These are phyloP conservation scores for Platypus cylindrus DNA, from an alignment of 2,888 invertebrate genomes.

Conservation along the genomic window DNA sequence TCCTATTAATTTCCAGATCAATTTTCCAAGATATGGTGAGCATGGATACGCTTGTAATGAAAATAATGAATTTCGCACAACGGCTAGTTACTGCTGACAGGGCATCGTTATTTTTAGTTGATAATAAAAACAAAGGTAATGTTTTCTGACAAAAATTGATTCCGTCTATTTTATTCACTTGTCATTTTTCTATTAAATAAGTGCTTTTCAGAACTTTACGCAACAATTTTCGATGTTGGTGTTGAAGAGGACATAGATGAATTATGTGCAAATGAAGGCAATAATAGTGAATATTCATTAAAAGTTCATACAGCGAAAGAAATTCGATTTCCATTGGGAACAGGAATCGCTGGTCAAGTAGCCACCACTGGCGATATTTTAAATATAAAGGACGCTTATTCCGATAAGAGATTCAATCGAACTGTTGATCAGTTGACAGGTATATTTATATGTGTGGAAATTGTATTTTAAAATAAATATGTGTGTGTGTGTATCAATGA, in stretches of 20 bases:
- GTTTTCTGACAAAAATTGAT: not conserved
- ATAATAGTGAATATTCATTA: constrained; percentile 18
- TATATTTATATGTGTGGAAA: constrained; percentile 5
- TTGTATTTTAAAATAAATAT: not conserved
- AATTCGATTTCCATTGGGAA: constrained; percentile 58
- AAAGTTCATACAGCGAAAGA: constrained; percentile 37
- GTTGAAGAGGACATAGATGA: constrained; percentile 25
- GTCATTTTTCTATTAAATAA: too few relatives aligned
- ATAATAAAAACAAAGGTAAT: constrained; percentile 44
- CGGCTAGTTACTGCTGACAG: constrained; percentile 70
- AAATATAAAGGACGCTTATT: constrained; percentile 73
- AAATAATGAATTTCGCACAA: constrained; percentile 75
- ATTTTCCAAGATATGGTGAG: constrained; percentile 83
- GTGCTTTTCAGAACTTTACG: constrained; percentile 54
- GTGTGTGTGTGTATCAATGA: not conserved
- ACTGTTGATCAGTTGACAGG: constrained; percentile 51
- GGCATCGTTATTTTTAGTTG: constrained; percentile 71
- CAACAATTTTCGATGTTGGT: constrained; percentile 66
- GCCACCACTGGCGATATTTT: constrained; percentile 66
- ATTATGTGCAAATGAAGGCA: constrained; percentile 2
- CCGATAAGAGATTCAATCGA: constrained; percentile 63
- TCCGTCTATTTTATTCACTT: not conserved
- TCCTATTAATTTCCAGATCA: constrained; percentile 41
- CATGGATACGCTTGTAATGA: constrained; percentile 67
- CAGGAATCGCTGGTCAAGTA: constrained; percentile 73